phyloP scores from a whole-genome alignment of 1,140 invertebrate species.

The Solen grandis region DNA sequence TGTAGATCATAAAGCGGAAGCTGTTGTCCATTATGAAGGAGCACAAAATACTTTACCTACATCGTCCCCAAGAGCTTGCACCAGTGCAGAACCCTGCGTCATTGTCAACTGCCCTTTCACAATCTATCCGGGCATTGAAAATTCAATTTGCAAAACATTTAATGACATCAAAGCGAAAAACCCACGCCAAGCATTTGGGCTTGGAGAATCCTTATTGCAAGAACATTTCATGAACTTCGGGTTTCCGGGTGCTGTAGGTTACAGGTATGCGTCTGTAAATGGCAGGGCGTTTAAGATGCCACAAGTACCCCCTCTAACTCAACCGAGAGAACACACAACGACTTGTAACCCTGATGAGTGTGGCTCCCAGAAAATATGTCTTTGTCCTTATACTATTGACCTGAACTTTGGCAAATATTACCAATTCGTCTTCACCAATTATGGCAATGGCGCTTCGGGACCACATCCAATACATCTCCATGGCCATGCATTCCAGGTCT shows the following conservation, averaged over 20 bases:
- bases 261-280: conserved; percentile 38
- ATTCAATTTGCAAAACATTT: conserved; percentile 29
- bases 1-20: conserved; percentile 84
- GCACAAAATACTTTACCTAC: conserved; percentile 34
- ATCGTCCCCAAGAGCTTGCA: conserved; percentile 71
- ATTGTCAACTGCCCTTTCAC: conserved; percentile 64
- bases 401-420: conserved; percentile 38
- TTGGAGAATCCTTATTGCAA: conserved; percentile 27
- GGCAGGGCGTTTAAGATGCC: conserved; percentile 47
- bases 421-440: conserved; percentile 63
- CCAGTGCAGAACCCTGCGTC: conserved; percentile 31
- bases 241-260: not conserved
- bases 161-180: conserved; percentile 14
- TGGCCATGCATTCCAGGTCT: conserved; percentile 87
- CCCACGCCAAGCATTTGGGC: conserved; percentile 12
- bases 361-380: conserved; percentile 40
- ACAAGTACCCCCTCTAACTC: conserved; percentile 52
- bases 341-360: conserved; percentile 44
- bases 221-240: conserved; percentile 63
- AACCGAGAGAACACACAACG: conserved; percentile 35
- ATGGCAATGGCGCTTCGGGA: conserved; percentile 83
- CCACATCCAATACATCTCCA: conserved; percentile 88
- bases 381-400: conserved; percentile 16
- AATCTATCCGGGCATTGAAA: conserved; percentile 34
- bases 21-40: conserved; percentile 89